Evolutionary conservation across 2,113 vertebrate genomes (phyloP), one percentile per base, ranked within the genome.

Genomic region (Numida meleagris): DNA sequence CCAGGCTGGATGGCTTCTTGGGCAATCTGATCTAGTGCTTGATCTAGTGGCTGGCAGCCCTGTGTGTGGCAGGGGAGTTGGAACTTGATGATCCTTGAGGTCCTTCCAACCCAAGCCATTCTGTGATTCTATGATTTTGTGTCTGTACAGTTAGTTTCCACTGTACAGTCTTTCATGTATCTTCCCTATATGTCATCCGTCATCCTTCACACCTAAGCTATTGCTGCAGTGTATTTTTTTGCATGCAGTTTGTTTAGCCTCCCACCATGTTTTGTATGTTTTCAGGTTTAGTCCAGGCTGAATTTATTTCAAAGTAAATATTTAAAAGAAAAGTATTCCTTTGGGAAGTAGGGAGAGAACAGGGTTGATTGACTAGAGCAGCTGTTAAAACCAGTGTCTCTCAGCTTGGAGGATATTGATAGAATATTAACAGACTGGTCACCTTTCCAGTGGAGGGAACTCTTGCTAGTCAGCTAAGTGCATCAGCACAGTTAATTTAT

Each of bases 241-340:
- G 27, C 13, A n/a, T 67, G 23, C 17, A 43, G 2, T 61, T 51
- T 90, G 7, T 85, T 81, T 93, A 67, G 16, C 16, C 33, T 71
- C 77, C 59, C 4, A 1, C 12, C 42, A 8, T 4, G 2, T 70
- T n/a, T 53, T 48, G 5, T 34, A 25, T n/a, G 43, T 21, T 40
- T 79, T 21, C 51, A 42, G n/a, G 11, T 78, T 88, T 75, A 38
- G 55, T 51, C 33, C 51, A 72, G n/a, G 45, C 58, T 48, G 45
- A 77, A 80, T 74, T 93, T 74, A 34, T 84, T 86, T 86, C 38
- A 71, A 65, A 57, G 53, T 4, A 83, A 76, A 88, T 61, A 68
- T 43, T 68, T 46, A 33, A 68, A 88, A 76, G 24, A 72, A 88
- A 93, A 63, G 9, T 33, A 53, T 62, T 86, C 8, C 11, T 81